Conservation (phyloP, 2,888 invertebrate species). For the Trichacis sp. region DNA sequence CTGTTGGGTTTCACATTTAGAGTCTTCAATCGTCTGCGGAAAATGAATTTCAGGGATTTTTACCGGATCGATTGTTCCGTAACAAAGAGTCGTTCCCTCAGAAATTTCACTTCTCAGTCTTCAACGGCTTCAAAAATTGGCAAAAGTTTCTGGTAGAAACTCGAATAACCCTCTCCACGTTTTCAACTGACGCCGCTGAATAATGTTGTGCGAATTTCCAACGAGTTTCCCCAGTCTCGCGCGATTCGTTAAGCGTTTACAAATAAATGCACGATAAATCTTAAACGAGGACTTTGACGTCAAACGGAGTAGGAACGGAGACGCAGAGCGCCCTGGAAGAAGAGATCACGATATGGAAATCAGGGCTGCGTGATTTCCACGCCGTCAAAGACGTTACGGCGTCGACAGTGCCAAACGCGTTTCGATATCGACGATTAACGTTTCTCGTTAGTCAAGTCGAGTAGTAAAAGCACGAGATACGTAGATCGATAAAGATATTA, state of each 20-base stretch:
- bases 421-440: slow-evolving; percentile 26
- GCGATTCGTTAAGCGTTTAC: not conserved
- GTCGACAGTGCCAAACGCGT: slow-evolving; percentile 16
- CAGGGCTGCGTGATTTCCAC: too few species aligned
- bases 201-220: not conserved
- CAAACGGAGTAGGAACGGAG: not conserved
- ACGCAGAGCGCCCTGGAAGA: too few species aligned
- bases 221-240: not conserved
- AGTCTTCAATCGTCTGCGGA: not conserved
- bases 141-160: too few species aligned
- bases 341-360: too few species aligned
- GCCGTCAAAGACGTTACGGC: slow-evolving; percentile 7
- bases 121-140: too few species aligned
- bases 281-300: not conserved
- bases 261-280: too few species aligned
- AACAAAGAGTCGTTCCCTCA: too few species aligned
- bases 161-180: too few species aligned
- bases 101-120: too few species aligned
- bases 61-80: too few species aligned
- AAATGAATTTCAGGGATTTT: too few species aligned
- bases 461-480: slow-evolving; percentile 12
- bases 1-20: not conserved
- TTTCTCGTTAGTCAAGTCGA: slow-evolving; percentile 30
- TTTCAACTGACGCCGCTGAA: too few species aligned
- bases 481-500: slow-evolving; percentile 8